Base-by-base conservation (phyloP, 2,888 invertebrate genomes). In the Dinocampus coccinellae region DNA sequence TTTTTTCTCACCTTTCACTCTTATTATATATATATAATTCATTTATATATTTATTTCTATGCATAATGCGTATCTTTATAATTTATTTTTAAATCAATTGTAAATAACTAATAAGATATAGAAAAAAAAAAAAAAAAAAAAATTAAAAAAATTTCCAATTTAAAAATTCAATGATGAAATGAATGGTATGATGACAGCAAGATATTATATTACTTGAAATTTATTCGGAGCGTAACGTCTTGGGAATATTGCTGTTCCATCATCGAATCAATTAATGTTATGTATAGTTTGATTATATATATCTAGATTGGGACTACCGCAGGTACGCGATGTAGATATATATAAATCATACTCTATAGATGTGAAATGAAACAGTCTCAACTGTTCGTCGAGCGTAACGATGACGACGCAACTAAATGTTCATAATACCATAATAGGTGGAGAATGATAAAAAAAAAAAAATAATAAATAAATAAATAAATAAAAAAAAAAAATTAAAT, bases 341-440 rank as follows among this genome's bases (percentile, higher is more conserved):
- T 29, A 33, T 42, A 53, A 29, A 20, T 29, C 53, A n/a, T 34
- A 34, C 11, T 20, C 55, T 34, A 22, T 55, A 65, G 3, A 58
- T 34, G 55, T 53, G 55, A 65, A 55, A 65, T 65, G 22, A 34
- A 65, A 65, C 53, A 65, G 55, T 52, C 33, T 65, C 34, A 36
- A 34, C 16, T 53, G 53, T 52, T 65, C 20, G 13, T 22, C 9
- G 65, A 70, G 73, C 73, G 73, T 80, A 84, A 86, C 85, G 84
- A 83, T 85, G 84, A 84, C 86, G 81, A 81, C 80, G 85, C 84
- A 83, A 83, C 80, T 82, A 80, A 82, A 84, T 84, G 84, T 82
- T 86, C 85, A 83, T 85, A 85, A 85, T 80, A 80, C 85, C 84
- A 82, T 85, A 85, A 83, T 81, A 77, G 83, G 85, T 79, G 77